phyloP scores from a whole-genome alignment of 2,797 vertebrate genomes.

The Ficedula albicollis region DNA sequence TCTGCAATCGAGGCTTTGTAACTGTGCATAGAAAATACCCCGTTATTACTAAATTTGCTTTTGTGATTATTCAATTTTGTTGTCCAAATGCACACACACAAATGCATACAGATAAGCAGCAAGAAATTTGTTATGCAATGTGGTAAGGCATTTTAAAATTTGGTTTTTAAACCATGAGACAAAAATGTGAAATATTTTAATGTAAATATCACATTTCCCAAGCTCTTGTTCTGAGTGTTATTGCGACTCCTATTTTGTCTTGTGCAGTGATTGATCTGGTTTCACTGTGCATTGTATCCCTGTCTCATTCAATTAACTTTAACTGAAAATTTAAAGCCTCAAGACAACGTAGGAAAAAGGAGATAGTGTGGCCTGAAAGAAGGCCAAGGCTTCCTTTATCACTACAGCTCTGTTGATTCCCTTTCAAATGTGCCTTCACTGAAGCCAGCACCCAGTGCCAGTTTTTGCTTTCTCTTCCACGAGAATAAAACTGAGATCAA shows the following conservation, averaged over 20 bases:
- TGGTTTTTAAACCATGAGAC: slow-evolving; percentile 41
- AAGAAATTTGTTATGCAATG: slow-evolving; percentile 29
- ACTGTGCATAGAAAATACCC: neutral
- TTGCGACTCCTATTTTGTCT: slow-evolving; percentile 54
- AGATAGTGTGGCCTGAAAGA: neutral
- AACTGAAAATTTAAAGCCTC: slow-evolving; percentile 64
- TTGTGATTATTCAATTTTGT: slow-evolving; percentile 18
- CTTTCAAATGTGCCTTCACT: neutral
- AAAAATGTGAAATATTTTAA: slow-evolving; percentile 74
- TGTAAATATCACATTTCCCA: slow-evolving; percentile 75
- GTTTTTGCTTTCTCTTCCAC: neutral
- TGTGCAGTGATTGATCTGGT: slow-evolving; percentile 67
- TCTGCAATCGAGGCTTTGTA: slow-evolving; percentile 1
- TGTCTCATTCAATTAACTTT: slow-evolving; percentile 75
- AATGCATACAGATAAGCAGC: neutral
- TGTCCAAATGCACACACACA: neutral
- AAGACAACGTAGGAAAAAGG: slow-evolving; percentile 39
- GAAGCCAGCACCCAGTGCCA: neutral
- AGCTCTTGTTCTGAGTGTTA: slow-evolving; percentile 66
- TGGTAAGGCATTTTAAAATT: slow-evolving; percentile 29
- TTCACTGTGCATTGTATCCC: slow-evolving; percentile 67
- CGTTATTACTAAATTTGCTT: slow-evolving; percentile 8
- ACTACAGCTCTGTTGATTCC: neutral
- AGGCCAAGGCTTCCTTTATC: neutral
- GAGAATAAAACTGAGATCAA: neutral